Evolutionary conservation across 1,140 invertebrate genomes (phyloP).

Genomic region (Drosophila auraria): DNA sequence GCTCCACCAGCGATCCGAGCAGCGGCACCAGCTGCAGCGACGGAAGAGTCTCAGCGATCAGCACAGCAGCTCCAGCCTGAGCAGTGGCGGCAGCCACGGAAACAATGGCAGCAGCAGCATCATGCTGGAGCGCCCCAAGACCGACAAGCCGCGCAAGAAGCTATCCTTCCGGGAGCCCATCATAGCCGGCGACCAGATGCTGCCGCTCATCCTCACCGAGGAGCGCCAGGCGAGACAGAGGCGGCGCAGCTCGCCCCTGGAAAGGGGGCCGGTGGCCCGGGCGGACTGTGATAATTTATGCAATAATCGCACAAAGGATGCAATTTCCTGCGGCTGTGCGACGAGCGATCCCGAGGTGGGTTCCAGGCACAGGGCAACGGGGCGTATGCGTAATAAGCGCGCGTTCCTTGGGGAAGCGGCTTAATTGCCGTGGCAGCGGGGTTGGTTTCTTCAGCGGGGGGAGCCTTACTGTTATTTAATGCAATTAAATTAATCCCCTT

Average conservation of each 20-base stretch:
- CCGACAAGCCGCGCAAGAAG: constrained; percentile 92
- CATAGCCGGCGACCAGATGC: constrained; percentile 59
- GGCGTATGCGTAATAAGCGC: constrained; percentile 63
- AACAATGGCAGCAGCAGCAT: constrained; percentile 26
- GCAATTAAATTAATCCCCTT: constrained; percentile 37
- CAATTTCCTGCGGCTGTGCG: constrained; percentile 58
- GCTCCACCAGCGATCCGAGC: constrained; percentile 63
- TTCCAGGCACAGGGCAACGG: constrained; percentile 23
- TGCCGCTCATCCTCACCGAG: constrained; percentile 57
- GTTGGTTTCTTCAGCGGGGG: constrained; percentile 29
- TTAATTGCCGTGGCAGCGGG: constrained; percentile 45
- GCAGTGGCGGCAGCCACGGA: constrained; percentile 54
- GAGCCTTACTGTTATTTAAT: background rate
- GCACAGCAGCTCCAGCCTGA: constrained; percentile 66
- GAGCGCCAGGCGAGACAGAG: constrained; percentile 61
- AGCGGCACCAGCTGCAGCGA: constrained; percentile 65
- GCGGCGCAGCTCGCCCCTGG: constrained; percentile 73
- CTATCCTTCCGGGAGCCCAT: constrained; percentile 93
- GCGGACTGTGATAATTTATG: constrained; percentile 74
- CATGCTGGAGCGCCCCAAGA: constrained; percentile 75
- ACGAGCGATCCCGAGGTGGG: constrained; percentile 74
- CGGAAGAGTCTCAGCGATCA: constrained; percentile 68
- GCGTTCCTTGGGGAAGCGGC: constrained; percentile 14
- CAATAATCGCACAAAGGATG: constrained; percentile 77
- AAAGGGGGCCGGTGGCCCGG: constrained; percentile 8